A percentile compares a stretch with the other conserved stretches of the same genome.
phyloP scores from a whole-genome alignment of 2,113 vertebrate genomes.

The Chlorocebus sabaeus region DNA sequence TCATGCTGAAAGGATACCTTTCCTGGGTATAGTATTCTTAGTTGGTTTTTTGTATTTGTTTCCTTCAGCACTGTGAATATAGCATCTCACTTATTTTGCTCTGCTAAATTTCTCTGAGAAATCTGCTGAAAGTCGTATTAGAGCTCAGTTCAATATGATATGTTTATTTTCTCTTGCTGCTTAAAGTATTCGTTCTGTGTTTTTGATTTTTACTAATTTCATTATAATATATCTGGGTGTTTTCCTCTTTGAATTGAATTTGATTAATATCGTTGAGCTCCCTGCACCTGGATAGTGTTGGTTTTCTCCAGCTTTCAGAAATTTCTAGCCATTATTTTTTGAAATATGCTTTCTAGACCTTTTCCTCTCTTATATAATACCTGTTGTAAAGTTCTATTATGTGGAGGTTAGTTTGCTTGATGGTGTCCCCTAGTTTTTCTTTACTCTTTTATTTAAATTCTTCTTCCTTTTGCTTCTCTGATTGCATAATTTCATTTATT shows the following conservation, averaged over 20 bases:
- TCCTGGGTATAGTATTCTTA: not conserved
- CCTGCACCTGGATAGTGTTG: not conserved
- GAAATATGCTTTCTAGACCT: not conserved
- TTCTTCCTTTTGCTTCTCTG: not conserved
- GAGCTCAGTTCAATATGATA: not conserved
- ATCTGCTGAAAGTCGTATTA: not conserved
- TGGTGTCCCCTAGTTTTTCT: not conserved
- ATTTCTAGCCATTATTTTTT: not conserved
- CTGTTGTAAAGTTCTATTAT: not conserved
- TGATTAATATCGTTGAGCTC: not conserved
- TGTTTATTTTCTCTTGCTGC: not conserved
- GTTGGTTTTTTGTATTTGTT: not conserved
- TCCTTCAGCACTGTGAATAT: not conserved
- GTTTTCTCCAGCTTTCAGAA: not conserved
- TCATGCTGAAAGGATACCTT: not conserved
- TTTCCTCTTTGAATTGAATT: not conserved
- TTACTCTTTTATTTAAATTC: not conserved
- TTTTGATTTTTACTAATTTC: not conserved
- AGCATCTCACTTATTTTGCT: not conserved
- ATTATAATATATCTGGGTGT: not conserved
- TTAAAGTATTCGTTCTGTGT: not conserved
- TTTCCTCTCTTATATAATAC: not conserved
- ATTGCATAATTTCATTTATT: not conserved
- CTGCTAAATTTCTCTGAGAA: not conserved
- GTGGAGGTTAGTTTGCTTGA: not conserved